Conservation (phyloP, 2,888 invertebrate genomes). For the Drosophila borealis region DNA sequence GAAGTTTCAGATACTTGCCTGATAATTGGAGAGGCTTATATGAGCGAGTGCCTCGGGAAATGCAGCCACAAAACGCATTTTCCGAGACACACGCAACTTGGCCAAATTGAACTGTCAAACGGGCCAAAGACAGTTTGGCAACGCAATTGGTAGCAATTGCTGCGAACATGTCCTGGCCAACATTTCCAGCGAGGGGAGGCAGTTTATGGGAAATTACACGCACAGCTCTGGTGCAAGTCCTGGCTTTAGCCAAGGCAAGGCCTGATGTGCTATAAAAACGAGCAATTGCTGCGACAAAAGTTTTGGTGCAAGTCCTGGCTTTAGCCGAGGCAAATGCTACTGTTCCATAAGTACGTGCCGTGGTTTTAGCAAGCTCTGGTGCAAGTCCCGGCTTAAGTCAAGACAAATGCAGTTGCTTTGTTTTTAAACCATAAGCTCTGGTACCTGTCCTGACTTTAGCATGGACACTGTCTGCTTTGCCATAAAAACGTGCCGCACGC, state of each 20-base stretch:
- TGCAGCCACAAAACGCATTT: not conserved
- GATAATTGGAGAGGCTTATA: not conserved
- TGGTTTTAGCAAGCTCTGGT: constrained; percentile 49
- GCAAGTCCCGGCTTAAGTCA: constrained; percentile 25
- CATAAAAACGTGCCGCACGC: not conserved
- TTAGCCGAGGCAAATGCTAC: not conserved
- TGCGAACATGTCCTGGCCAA: constrained; percentile 29
- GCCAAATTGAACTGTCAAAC: constrained; percentile 41
- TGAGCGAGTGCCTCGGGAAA: not conserved
- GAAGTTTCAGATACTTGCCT: not conserved
- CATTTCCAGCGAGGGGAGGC: constrained; percentile 22
- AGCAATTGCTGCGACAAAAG: constrained; percentile 3
- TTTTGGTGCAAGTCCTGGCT: constrained; percentile 49
- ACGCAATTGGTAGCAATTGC: constrained; percentile 24
- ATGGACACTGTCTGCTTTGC: not conserved
- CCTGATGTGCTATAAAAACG: too few relatives aligned
- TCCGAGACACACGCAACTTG: not conserved
- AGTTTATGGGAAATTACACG: not conserved
- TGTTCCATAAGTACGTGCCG: constrained; percentile 6
- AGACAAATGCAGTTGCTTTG: constrained; percentile 8
- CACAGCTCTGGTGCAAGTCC: constrained; percentile 53
- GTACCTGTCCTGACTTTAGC: constrained; percentile 37
- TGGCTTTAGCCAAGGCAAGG: constrained; percentile 26
- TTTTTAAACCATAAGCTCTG: constrained; percentile 14
- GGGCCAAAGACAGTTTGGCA: constrained; percentile 35